A percentile compares a stretch with the other conserved stretches of the same genome.
These are phyloP conservation scores for Dromius quadrimaculatus DNA, from an alignment of 2,888 invertebrate species.

Conservation along the genomic window DNA sequence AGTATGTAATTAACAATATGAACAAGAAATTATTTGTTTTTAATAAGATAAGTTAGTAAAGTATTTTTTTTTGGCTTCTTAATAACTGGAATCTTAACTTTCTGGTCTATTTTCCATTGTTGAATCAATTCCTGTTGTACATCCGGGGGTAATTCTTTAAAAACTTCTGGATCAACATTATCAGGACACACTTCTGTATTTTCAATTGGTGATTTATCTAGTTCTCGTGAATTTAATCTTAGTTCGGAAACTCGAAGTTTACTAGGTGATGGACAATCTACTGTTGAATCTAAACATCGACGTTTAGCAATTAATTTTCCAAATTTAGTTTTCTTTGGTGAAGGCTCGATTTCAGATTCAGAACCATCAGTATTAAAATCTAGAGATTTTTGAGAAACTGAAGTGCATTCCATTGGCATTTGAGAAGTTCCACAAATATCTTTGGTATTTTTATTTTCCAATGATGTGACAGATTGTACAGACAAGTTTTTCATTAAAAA, in stretches of 20 bases:
- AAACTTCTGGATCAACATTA: constrained; percentile 76
- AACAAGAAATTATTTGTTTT: constrained; percentile 70
- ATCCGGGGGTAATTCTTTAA: constrained; percentile 78
- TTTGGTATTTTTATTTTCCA: constrained; percentile 68
- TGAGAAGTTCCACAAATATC: not conserved
- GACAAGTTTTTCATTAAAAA: constrained; percentile 83
- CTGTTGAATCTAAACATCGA: constrained; percentile 63
- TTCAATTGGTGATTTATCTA: constrained; percentile 63
- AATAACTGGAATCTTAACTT: constrained; percentile 62
- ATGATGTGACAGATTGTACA: constrained; percentile 80
- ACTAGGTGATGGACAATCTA: constrained; percentile 76
- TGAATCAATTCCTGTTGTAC: constrained; percentile 80
- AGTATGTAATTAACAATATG: not conserved
- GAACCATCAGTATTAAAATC: constrained; percentile 73
- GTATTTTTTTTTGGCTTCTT: constrained; percentile 74
- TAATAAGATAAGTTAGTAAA: constrained; percentile 77
- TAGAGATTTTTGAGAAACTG: constrained; percentile 58
- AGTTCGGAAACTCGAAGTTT: constrained; percentile 77
- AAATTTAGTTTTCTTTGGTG: constrained; percentile 77
- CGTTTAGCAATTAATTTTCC: constrained; percentile 69
- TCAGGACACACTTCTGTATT: constrained; percentile 69
- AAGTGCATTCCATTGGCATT: constrained; percentile 55
- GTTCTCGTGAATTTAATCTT: constrained; percentile 74
- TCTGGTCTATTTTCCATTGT: constrained; percentile 70
- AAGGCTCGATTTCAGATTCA: constrained; percentile 79